Evolutionary conservation across 2,113 vertebrate genomes (phyloP), one percentile per base, ranked within the genome.

Genomic region (Forbesichthys papilliferus): DNA sequence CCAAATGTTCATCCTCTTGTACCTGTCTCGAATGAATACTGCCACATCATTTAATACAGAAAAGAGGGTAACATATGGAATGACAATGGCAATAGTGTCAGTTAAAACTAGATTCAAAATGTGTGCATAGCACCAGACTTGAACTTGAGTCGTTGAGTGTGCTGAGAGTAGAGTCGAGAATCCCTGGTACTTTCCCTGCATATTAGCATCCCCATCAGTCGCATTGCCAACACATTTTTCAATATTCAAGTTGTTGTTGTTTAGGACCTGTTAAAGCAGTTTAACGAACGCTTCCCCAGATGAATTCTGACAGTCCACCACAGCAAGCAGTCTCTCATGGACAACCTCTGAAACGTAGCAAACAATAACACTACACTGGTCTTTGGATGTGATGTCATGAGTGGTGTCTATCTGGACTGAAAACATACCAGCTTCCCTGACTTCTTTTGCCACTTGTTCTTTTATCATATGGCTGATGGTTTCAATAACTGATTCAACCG

Each of bases 121-220:
- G 64, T 64, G 67, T 3, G 60, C 36, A 33, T 75, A 75, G 13
- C 74, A 77, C 67, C 68, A 66, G 3, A 71, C 61, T 63, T 66
- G 63, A 3, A 70, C 33, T 52, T 76, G 64, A 2, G 18, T 68
- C 6, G 73, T 56, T 0, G 61, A 27, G 9, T 79, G 14, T 4
- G 11, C 10, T 3, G 61, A 62, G 14, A 76, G 14, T 13, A 61
- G 20, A 51, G 62, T 4, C 12, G 67, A 57, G 49, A 80, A 67
- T 2, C 62, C 68, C 61, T n/a, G 52, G 20, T 79, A 66, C 13
- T 46, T 49, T 20, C 71, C 71, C 33, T 75, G 77, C 53, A 69
- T 68, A 48, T 64, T 74, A 12, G 75, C 51, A 13, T 69, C 71
- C 20, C 71, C 66, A 69, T 75, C 58, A 16, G 73, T 68, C 3